Base-by-base conservation (phyloP, 2,888 invertebrate species). In the Pandemis cinnamomeana region DNA sequence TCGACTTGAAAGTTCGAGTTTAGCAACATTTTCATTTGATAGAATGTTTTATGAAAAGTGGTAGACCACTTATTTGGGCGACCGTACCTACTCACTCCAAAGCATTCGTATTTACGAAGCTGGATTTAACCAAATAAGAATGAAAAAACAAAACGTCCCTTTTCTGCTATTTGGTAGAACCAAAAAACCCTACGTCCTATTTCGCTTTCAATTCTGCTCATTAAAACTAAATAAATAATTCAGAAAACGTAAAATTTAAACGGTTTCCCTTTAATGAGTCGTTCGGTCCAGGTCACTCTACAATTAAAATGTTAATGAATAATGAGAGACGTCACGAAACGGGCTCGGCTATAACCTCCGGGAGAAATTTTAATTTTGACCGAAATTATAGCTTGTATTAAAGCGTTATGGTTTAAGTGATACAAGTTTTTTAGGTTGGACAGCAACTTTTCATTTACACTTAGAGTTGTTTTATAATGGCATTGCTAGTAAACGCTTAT, bases 151-250 rank as follows among this genome's bases (percentile, higher is more conserved):
- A 36, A 36, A 36, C 27, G 27, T 5, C 27, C 10, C 10, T 1
- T 60, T 20, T 3, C 36, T 41, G 27, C 13, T 41, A 41, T 36
- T 61, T 41, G 36, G 36, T 41, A 27, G 7, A 8, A 61, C 60
- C 11, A 20, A 55, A 55, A 55, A 55, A 55, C 55, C 53, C 53
- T 55, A 20, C 20, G 5, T 20, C 11, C 41, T 53, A 15, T 11
- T 13, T 7, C 48, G 48, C 13, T 64, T 36, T 7, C n/a, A 48
- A 64, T 64, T 64, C 64, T 36, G 42, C 60, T 73, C 73, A 58
- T 73, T 73, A 70, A 73, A 73, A 73, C 69, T 60, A 70, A 66
- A 73, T 73, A 73, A 73, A 73, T 73, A 70, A 73, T 73, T 73
- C 73, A 73, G 73, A 66, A 69, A 64, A 64, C 69, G 73, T 69